Percentiles rank a stretch among this genome's conserved stretches.
Conservation (phyloP, 2,797 vertebrate genomes). For the Numenius phaeopus region DNA sequence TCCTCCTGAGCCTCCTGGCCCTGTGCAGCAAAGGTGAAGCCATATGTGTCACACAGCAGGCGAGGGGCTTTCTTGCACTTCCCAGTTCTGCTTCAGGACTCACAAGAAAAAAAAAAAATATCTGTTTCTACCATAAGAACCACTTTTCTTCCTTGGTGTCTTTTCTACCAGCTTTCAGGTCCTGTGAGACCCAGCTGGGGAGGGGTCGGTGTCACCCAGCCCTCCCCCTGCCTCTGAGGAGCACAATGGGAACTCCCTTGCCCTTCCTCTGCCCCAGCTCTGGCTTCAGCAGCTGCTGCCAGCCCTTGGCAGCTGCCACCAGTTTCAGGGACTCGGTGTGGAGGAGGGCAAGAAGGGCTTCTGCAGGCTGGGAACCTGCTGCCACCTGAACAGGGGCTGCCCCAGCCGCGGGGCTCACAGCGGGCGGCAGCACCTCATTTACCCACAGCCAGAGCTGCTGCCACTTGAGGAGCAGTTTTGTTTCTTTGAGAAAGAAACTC, state of each 20-base stretch:
- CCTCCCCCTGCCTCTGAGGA: too few species aligned
- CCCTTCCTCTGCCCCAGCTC: neutral
- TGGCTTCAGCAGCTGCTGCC: neutral
- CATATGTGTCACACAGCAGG: accelerated
- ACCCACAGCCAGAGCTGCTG: accelerated
- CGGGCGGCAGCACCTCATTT: neutral
- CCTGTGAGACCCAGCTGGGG: neutral
- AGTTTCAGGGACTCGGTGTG: neutral
- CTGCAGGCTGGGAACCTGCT: neutral
- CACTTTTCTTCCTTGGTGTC: neutral
- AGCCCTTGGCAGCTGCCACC: neutral
- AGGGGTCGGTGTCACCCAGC: too few species aligned
- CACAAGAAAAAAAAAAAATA: neutral
- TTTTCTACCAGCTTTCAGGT: neutral
- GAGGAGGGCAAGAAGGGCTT: neutral
- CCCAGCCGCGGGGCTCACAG: neutral
- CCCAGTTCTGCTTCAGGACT: neutral
- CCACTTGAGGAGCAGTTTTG: too few species aligned
- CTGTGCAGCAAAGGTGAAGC: accelerated
- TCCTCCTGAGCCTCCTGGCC: neutral
- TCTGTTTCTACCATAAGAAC: accelerated
- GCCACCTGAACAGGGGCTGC: neutral
- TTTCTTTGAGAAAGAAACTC: too few species aligned
- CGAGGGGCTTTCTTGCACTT: neutral
- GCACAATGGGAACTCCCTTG: neutral